A percentile compares a stretch with the other conserved stretches of the same genome.
phyloP scores from a whole-genome alignment of 2,113 vertebrate species.

The Tapirus terrestris region DNA sequence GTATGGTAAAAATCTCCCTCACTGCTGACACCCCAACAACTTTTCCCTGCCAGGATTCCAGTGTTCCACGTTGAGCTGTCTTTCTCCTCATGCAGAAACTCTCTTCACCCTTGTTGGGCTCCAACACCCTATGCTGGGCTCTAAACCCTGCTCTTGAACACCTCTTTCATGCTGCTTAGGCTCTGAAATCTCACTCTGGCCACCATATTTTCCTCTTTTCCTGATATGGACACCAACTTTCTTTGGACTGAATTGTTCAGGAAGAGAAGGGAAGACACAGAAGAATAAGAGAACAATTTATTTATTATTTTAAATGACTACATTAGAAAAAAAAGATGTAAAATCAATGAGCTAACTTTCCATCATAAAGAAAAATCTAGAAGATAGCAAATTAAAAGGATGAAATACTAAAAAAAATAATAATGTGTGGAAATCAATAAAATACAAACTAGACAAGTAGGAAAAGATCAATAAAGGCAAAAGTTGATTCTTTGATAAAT shows the following conservation, averaged over 20 bases:
- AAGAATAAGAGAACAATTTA: not conserved
- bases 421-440: not conserved
- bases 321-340: not conserved
- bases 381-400: not conserved
- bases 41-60: not conserved
- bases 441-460: not conserved
- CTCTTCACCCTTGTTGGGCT: not conserved
- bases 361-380: not conserved
- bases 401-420: not conserved
- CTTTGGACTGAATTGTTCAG: not conserved
- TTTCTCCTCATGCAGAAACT: not conserved
- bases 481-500: not conserved
- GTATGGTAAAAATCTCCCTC: not conserved
- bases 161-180: not conserved
- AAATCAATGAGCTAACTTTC: not conserved
- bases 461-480: not conserved
- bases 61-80: not conserved
- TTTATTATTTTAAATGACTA: not conserved
- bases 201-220: not conserved
- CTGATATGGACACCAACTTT: not conserved
- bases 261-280: not conserved
- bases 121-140: not conserved
- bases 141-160: not conserved
- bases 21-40: too few species aligned
- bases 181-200: not conserved